A percentile compares a stretch with the other conserved stretches of the same genome.
Evolutionary conservation across 1,140 invertebrate species (phyloP).

Genomic region (Chymomyza costata): DNA sequence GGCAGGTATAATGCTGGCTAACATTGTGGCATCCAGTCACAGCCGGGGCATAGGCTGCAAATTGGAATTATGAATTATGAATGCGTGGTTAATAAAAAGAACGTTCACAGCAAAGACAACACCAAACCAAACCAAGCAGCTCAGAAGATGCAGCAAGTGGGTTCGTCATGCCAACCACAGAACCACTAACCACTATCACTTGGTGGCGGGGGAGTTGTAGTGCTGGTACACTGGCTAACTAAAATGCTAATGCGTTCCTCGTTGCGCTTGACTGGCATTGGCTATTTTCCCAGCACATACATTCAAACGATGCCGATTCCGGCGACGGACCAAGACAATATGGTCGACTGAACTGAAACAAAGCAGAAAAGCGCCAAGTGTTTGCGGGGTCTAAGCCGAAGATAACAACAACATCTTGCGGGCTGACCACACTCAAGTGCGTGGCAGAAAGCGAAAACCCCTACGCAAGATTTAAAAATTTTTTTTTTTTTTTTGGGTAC

Average conservation of each 20-base stretch:
- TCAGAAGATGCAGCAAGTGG: conserved; percentile 35
- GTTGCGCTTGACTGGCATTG: conserved; percentile 61
- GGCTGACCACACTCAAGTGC: conserved; percentile 16
- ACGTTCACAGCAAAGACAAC: conserved; percentile 26
- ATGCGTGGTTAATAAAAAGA: conserved; percentile 72
- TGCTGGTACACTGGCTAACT: conserved; percentile 41
- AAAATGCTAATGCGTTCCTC: conserved; percentile 70
- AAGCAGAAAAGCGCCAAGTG: conserved; percentile 71
- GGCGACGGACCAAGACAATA: conserved; percentile 40
- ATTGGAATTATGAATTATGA: conserved; percentile 74
- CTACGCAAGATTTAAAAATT: conserved; percentile 63
- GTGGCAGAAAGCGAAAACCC: conserved; percentile 55
- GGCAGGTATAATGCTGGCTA: neutral
- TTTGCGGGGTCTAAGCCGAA: neutral
- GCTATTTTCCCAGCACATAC: conserved; percentile 64
- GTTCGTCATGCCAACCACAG: conserved; percentile 57
- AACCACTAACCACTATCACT: too few relatives aligned
- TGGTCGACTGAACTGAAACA: conserved; percentile 70
- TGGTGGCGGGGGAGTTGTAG: neutral
- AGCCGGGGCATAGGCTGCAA: conserved; percentile 46
- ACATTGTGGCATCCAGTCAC: conserved; percentile 1
- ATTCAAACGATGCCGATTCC: conserved; percentile 54
- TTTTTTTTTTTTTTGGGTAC: conserved; percentile 17
- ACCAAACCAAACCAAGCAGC: neutral
- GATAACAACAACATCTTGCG: neutral